Evolutionary conservation across 2,888 invertebrate species (phyloP).

Genomic region (Ptilodon capucinus): DNA sequence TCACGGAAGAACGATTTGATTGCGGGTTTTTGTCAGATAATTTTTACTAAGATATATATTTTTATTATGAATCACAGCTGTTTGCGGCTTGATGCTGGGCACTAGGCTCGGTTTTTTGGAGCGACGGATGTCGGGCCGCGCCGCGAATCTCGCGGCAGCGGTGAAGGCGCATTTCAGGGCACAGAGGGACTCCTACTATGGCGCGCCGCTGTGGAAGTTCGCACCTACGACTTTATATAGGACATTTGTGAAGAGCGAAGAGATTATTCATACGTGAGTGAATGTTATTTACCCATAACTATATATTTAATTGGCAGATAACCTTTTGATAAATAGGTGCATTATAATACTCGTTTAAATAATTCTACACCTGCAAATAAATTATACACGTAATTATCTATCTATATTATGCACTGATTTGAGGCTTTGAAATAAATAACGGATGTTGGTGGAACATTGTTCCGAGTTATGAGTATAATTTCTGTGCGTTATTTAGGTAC

Average conservation of each 20-base stretch:
- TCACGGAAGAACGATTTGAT: neutral
- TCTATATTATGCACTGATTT: too few relatives aligned
- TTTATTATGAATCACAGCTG: conserved; percentile 76
- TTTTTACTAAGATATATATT: neutral
- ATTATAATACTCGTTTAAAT: too few relatives aligned
- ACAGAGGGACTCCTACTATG: conserved; percentile 91
- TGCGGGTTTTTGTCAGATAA: neutral
- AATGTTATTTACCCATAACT: too few relatives aligned
- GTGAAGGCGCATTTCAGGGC: conserved; percentile 90
- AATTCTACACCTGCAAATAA: neutral
- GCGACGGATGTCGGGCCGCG: conserved; percentile 81
- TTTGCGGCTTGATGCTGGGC: conserved; percentile 90
- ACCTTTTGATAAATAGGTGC: neutral
- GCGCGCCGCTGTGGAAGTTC: conserved; percentile 91
- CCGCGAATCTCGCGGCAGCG: conserved; percentile 86
- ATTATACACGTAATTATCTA: too few relatives aligned
- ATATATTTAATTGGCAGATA: neutral
- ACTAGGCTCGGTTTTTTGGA: conserved; percentile 89
- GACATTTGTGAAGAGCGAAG: conserved; percentile 88
- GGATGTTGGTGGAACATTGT: too few relatives aligned
- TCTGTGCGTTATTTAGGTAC: too few relatives aligned
- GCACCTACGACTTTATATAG: conserved; percentile 88
- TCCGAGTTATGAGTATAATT: too few relatives aligned
- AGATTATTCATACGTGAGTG: conserved; percentile 90
- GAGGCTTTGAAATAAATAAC: too few relatives aligned